A percentile compares a stretch with the other conserved stretches of the same genome.
Evolutionary conservation across 2,113 vertebrate genomes (phyloP).

Genomic region (Atherinomorus stipes): DNA sequence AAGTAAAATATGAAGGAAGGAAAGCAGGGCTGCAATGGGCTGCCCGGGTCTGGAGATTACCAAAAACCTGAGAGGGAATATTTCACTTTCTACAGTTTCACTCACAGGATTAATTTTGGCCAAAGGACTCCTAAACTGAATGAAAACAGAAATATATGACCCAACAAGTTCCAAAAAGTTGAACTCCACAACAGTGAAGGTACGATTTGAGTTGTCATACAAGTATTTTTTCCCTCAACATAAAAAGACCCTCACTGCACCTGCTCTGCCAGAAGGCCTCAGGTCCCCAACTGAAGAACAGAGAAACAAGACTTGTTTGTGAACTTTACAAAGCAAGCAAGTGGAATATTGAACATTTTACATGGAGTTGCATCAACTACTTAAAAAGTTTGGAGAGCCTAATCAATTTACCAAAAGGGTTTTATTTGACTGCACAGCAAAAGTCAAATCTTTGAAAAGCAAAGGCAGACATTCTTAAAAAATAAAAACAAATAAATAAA

Average conservation of each 20-base stretch:
- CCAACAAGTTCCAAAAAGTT: conserved; percentile 48
- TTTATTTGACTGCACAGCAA: conserved; percentile 76
- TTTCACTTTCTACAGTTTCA: not conserved
- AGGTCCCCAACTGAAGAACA: conserved; percentile 58
- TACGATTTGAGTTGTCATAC: conserved; percentile 49
- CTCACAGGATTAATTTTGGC: not conserved
- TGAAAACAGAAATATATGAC: conserved; percentile 20
- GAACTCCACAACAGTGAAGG: conserved; percentile 30
- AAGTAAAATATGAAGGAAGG: conserved; percentile 12
- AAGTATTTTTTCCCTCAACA: conserved; percentile 28
- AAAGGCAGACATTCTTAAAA: conserved; percentile 71
- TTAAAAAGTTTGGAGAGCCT: conserved; percentile 75
- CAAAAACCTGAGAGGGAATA: conserved; percentile 11
- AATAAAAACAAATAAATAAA: conserved; percentile 6
- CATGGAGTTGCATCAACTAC: conserved; percentile 68
- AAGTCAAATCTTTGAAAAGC: conserved; percentile 81
- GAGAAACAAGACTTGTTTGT: conserved; percentile 56
- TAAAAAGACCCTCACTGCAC: conserved; percentile 56
- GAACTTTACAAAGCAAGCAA: conserved; percentile 57
- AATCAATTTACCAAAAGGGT: conserved; percentile 81
- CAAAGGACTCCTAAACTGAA: conserved; percentile 19
- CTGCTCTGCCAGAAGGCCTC: conserved; percentile 62
- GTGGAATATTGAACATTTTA: conserved; percentile 69
- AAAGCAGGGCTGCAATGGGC: not conserved
- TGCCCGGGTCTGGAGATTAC: conserved; percentile 3